Percentiles rank a stretch among this genome's conserved stretches.
Conservation (phyloP, 2,113 vertebrate species). For the Plecturocebus donacophilus region DNA sequence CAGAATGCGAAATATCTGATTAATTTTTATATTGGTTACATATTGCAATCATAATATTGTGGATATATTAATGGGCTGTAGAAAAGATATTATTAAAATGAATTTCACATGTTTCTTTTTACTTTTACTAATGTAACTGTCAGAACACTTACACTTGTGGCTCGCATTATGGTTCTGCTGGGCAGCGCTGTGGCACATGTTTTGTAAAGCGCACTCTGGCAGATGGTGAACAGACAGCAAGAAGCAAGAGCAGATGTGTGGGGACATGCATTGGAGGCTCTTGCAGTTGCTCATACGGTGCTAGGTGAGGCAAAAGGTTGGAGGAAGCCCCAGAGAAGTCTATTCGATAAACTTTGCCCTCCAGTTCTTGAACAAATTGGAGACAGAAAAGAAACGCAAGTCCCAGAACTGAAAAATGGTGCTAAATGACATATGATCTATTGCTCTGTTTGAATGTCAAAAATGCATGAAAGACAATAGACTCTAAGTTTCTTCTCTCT, state of each 20-base stretch:
- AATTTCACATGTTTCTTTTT: constrained; percentile 5
- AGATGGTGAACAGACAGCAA: not conserved
- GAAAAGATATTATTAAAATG: not conserved
- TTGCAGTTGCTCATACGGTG: not conserved
- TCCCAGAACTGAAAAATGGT: not conserved
- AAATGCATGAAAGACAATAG: not conserved
- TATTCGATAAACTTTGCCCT: not conserved
- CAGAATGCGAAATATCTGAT: not conserved
- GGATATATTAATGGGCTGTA: not conserved
- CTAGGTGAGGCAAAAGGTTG: not conserved
- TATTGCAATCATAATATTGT: not conserved
- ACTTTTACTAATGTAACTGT: constrained; percentile 13
- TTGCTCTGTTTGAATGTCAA: not conserved
- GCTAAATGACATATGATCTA: not conserved
- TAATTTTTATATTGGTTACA: not conserved
- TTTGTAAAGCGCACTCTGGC: not conserved
- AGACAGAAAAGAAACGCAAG: not conserved
- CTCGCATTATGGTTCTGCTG: not conserved
- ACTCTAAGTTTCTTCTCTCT: not conserved
- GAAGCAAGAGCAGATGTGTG: not conserved
- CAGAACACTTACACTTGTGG: not conserved
- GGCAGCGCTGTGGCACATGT: not conserved
- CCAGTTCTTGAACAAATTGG: not conserved
- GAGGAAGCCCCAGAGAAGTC: not conserved
- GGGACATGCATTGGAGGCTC: not conserved